Evolutionary conservation across 2,797 vertebrate species (phyloP).

Genomic region (Dendrocincla fuliginosa): DNA sequence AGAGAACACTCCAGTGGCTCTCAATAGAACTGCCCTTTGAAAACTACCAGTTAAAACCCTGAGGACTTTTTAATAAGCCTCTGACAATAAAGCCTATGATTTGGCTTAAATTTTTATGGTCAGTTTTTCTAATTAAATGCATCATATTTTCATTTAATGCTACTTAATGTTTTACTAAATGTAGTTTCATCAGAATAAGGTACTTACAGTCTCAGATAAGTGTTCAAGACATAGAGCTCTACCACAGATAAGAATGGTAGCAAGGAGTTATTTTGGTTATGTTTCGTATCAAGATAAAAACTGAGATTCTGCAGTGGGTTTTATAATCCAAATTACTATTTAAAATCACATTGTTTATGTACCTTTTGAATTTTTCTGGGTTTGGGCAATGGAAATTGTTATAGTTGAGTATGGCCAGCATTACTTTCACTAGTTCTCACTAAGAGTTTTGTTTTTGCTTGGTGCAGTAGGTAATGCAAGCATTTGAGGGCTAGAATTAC

Average conservation of each 20-base stretch:
- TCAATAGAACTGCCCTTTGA: background rate
- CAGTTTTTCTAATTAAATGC: background rate
- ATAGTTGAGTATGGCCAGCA: background rate
- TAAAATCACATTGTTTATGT: background rate
- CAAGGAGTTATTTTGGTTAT: background rate
- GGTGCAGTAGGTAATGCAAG: background rate
- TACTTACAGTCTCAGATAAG: background rate
- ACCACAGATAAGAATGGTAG: background rate
- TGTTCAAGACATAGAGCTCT: background rate
- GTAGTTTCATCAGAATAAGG: background rate
- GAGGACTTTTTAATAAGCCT: background rate
- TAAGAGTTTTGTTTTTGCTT: conserved; percentile 8
- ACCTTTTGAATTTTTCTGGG: background rate
- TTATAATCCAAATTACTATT: background rate
- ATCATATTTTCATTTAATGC: background rate
- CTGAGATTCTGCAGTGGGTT: background rate
- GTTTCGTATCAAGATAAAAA: background rate
- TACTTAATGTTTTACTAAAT: background rate
- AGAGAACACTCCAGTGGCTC: background rate
- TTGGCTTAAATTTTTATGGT: background rate
- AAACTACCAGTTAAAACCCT: background rate
- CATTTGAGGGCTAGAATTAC: background rate
- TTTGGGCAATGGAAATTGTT: conserved; percentile 4
- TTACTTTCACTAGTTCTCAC: background rate
- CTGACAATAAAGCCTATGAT: background rate